These are phyloP conservation scores for Tinea trinotella DNA, from an alignment of 2,888 invertebrate species.

Conservation along the genomic window DNA sequence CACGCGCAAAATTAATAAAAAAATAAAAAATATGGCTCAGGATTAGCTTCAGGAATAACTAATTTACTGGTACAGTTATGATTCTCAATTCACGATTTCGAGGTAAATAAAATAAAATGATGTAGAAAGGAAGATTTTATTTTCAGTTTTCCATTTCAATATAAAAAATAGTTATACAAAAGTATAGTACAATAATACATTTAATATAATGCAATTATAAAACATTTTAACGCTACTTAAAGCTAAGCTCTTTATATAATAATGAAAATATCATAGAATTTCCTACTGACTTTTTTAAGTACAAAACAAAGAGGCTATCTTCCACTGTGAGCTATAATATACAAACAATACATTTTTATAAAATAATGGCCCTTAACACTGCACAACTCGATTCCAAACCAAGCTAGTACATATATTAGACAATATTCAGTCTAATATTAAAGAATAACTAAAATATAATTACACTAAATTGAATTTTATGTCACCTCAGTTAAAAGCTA, in stretches of 20 bases:
- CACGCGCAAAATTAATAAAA: too few species aligned
- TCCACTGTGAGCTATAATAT: constrained; percentile 41
- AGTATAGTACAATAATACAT: constrained; percentile 18
- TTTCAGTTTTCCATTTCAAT: constrained; percentile 22
- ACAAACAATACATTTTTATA: constrained; percentile 18
- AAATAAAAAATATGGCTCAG: too few species aligned
- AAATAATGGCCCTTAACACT: constrained; percentile 2
- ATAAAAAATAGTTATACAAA: constrained; percentile 23
- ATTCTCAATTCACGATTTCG: too few species aligned
- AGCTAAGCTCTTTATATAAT: constrained; percentile 30
- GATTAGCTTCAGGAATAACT: too few species aligned
- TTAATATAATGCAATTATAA: constrained; percentile 26
- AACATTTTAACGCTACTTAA: constrained; percentile 26
- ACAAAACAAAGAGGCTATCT: constrained; percentile 29
- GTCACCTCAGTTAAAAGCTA: too few species aligned
- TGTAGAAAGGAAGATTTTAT: constrained; percentile 12
- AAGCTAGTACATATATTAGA: neutral
- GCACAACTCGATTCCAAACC: neutral
- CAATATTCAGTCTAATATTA: neutral
- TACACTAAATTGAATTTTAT: neutral
- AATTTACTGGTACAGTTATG: too few species aligned
- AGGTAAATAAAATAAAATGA: neutral
- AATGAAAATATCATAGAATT: constrained; percentile 33
- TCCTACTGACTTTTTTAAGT: constrained; percentile 46
- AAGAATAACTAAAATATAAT: neutral